phyloP scores from a whole-genome alignment of 2,797 vertebrate genomes.

The Amphiprion clarkii region DNA sequence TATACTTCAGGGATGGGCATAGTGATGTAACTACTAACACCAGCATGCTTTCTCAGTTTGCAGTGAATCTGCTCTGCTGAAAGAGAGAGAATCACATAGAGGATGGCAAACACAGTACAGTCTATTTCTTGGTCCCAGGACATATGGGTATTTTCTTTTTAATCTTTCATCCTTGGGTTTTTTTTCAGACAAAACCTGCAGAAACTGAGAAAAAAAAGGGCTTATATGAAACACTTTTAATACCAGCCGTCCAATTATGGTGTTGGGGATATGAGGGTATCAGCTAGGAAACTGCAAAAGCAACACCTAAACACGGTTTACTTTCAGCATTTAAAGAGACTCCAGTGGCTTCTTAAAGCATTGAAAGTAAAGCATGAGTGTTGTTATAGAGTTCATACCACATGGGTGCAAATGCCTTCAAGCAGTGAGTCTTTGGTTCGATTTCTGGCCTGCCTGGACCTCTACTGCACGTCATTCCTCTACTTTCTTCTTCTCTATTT shows the following conservation, averaged over 20 bases:
- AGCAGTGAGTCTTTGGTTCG: too few relatives aligned
- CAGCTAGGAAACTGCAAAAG: background rate
- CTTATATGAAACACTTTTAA: background rate
- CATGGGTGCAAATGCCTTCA: too few relatives aligned
- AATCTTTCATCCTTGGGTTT: conserved; percentile 5
- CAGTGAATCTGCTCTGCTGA: conserved; percentile 18
- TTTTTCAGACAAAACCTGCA: background rate
- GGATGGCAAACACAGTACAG: background rate
- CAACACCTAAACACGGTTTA: background rate
- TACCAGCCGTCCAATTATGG: background rate
- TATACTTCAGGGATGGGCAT: background rate
- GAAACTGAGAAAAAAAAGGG: background rate
- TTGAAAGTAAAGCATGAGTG: background rate
- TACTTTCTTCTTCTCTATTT: too few relatives aligned
- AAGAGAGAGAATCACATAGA: background rate
- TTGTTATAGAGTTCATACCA: too few relatives aligned
- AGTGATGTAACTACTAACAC: background rate
- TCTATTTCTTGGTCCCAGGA: conserved; percentile 2
- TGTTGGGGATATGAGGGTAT: background rate
- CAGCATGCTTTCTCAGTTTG: background rate
- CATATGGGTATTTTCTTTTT: background rate
- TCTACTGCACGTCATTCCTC: too few relatives aligned
- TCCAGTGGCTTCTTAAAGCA: background rate
- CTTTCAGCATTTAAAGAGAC: background rate
- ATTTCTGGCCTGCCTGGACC: too few relatives aligned